Evolutionary conservation across 2,797 vertebrate genomes (phyloP), one percentile per base, ranked within the genome.

Genomic region (Sorex maritimensis): DNA sequence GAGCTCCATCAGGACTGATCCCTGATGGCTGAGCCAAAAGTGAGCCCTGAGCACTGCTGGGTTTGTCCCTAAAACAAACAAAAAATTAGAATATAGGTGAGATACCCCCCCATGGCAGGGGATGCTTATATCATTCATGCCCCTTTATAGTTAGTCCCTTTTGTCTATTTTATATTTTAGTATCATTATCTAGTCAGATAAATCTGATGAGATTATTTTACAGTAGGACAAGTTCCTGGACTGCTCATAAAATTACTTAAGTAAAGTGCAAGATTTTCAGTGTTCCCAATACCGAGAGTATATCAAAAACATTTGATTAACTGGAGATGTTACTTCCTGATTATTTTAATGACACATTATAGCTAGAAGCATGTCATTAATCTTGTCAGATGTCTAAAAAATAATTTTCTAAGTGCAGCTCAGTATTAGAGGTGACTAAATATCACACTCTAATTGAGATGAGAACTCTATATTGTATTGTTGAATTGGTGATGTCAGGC

Each of bases 241-340:
- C 13, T 95, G 28, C 30, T 91, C 65, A 63, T 91, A 44, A 75
- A 79, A 88, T 24, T 71, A 0, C 69, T 34, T 55, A 58, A 94
- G 77, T 78, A 81, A 95, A 97, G 87, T 5, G 0, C 15, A 41
- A 86, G 41, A 81, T 61, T 80, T 88, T 58, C 41, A 90, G 21
- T 0, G 0, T 93, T 95, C 84, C 83, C 49, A 74, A 30, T 14
- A 83, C 68, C 55, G 92, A 28, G 80, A 95, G 79, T 86, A 26
- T 94, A 86, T 91, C 24, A 4, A 88, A 97, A 80, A 74, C 0
- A 0, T 79, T 69, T 95, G 93, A 94, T 97, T 93, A 97, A 95
- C 82, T 92, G 75, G 73, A 95, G 90, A 90, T 94, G 79, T 86
- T 95, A 77, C 93, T 94, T 94, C 72, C 0, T 67, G 95, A 96